These are phyloP conservation scores for Augiades crinisus DNA, from an alignment of 2,888 invertebrate genomes.

Conservation along the genomic window DNA sequence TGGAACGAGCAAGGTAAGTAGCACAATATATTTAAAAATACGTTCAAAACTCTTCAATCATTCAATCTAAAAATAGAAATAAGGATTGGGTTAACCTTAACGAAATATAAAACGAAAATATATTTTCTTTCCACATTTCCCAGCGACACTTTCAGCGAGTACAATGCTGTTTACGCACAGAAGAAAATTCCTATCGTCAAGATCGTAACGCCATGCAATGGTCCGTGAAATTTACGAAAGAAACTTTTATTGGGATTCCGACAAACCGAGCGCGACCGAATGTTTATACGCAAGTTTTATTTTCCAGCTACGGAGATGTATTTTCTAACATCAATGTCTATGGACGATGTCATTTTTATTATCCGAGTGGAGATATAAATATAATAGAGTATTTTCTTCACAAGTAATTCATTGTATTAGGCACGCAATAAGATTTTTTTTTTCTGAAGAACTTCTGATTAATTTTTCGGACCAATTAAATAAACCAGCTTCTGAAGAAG, in stretches of 20 bases:
- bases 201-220: constrained; percentile 43
- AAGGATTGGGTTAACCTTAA: neutral
- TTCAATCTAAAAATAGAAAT: neutral
- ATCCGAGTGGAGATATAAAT: too few species aligned
- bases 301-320: neutral
- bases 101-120: neutral
- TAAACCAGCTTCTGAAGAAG: too few species aligned
- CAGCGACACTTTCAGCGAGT: neutral
- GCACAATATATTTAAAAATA: too few species aligned
- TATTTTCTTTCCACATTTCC: neutral
- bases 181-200: constrained; percentile 38
- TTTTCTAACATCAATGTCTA: neutral
- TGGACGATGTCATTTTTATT: too few species aligned
- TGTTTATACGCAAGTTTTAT: neutral
- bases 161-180: constrained; percentile 34
- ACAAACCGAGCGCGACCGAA: constrained; percentile 26
- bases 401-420: too few species aligned
- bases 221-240: constrained; percentile 44
- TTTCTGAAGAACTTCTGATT: too few species aligned
- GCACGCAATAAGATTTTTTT: too few species aligned
- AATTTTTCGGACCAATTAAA: too few species aligned
- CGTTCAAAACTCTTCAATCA: too few species aligned
- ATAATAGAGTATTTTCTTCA: too few species aligned
- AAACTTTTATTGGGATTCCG: constrained; percentile 39
- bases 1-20: too few species aligned